Evolutionary conservation across 2,113 vertebrate genomes (phyloP), one percentile per base, ranked within the genome.

Genomic region (Prunella himalayana): DNA sequence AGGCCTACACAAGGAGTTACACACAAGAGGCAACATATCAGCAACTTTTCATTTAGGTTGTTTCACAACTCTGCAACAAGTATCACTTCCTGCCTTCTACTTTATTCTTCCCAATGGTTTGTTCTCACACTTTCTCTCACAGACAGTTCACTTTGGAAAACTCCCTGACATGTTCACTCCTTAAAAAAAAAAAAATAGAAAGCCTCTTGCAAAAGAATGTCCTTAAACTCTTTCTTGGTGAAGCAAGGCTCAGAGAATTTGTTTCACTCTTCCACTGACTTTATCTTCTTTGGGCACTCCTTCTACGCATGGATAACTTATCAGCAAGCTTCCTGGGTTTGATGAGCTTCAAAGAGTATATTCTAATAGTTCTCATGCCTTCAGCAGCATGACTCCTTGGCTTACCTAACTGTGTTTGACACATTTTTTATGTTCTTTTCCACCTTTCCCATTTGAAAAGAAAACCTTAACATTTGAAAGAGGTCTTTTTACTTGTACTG

Each of bases 271-370:
- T 51, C 76, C 79, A 35, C 60, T 70, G 59, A 63, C 86, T 94
- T 93, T 88, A 83, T 83, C 90, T 92, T 93, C 71, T 54, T 56
- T 47, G 27, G 56, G 56, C 79, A 95, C 80, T 90, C 83, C 92
- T 90, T 77, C 47, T 63, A 66, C 0, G 0, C 51, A 64, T 5
- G 60, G 76, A 88, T 90, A 90, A 64, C 64, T 83, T 71, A 95
- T 35, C 88, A 94, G 76, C 64, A 90, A 73, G 64, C 64, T 95
- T 93, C 88, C 92, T 68, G 88, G 51, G 85, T 93, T 92, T 86
- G 47, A 95, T 44, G 51, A 4, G 27, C 66, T 84, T 83, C 80
- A 95, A 83, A 88, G 64, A 81, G 33, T 54, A 88, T 90, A 51
- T 90, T 86, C 37, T 63, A 65, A 78, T 44, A 54, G 53, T 76